A percentile compares a stretch with the other conserved stretches of the same genome.
These are phyloP conservation scores for Stenopsyche tienmushanensis DNA, from an alignment of 1,140 invertebrate species.

Conservation along the genomic window DNA sequence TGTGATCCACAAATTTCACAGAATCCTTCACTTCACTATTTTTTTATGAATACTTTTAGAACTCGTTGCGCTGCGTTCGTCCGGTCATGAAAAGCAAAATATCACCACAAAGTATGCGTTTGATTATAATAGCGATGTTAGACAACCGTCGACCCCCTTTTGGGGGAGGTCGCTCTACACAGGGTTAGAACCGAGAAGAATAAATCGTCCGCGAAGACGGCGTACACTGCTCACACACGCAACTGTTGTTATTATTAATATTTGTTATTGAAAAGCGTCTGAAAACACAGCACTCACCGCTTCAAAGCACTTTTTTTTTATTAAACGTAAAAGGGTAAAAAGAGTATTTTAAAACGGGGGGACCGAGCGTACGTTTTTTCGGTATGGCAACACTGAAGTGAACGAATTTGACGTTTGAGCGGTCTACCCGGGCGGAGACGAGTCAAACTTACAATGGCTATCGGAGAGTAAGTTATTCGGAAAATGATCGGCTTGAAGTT, in stretches of 20 bases:
- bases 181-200: background rate
- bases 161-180: background rate
- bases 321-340: background rate
- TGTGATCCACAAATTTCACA: background rate
- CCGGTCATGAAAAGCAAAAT: background rate
- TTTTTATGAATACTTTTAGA: background rate
- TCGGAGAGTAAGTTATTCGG: constrained; percentile 17
- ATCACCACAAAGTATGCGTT: background rate
- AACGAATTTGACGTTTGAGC: background rate
- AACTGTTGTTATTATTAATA: constrained; percentile 19
- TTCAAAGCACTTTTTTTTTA: constrained; percentile 8
- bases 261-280: constrained; percentile 22
- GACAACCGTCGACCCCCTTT: background rate
- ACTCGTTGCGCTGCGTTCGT: background rate
- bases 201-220: background rate
- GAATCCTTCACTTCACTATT: background rate
- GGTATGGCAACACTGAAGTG: constrained; percentile 5
- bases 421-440: background rate
- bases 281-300: constrained; percentile 26
- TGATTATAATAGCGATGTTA: constrained; percentile 7
- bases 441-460: background rate
- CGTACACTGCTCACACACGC: constrained; percentile 15
- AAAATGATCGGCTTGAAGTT: constrained; percentile 16
- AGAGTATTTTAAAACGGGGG: background rate
- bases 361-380: background rate